These are phyloP conservation scores for Urosaurus nigricauda DNA, from an alignment of 2,797 vertebrate species.

Conservation along the genomic window DNA sequence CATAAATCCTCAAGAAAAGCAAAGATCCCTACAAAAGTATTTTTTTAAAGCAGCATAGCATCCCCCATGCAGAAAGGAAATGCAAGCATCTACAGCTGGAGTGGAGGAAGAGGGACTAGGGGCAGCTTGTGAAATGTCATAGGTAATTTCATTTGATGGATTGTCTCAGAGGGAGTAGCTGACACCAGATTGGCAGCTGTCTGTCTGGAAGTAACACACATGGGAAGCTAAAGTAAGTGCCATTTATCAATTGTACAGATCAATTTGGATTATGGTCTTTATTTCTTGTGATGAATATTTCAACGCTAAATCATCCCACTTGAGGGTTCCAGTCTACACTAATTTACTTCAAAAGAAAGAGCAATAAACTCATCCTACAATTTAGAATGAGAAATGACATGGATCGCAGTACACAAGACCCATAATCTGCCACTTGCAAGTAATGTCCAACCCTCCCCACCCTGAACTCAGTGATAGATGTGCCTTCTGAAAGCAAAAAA, in stretches of 20 bases:
- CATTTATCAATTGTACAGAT: slow-evolving; percentile 2
- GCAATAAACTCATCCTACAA: background rate
- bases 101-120: fast-evolving
- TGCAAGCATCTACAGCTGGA: background rate
- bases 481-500: background rate
- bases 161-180: background rate
- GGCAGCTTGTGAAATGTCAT: background rate
- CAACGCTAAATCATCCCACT: slow-evolving; percentile 2
- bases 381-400: background rate
- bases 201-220: background rate
- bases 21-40: background rate
- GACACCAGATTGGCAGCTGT: slow-evolving; percentile 27
- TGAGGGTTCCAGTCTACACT: background rate
- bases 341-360: background rate
- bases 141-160: background rate
- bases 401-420: background rate
- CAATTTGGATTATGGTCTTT: slow-evolving; percentile 19
- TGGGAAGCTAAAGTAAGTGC: background rate
- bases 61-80: background rate
- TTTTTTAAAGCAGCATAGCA: background rate
- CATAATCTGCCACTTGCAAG: background rate
- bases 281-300: slow-evolving; percentile 10
- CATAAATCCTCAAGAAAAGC: background rate
- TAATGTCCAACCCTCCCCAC: background rate
- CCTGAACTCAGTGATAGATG: background rate